Evolutionary conservation across 2,888 invertebrate species (phyloP), one percentile per base, ranked within the genome.

Genomic region (Amiota mariae): DNA sequence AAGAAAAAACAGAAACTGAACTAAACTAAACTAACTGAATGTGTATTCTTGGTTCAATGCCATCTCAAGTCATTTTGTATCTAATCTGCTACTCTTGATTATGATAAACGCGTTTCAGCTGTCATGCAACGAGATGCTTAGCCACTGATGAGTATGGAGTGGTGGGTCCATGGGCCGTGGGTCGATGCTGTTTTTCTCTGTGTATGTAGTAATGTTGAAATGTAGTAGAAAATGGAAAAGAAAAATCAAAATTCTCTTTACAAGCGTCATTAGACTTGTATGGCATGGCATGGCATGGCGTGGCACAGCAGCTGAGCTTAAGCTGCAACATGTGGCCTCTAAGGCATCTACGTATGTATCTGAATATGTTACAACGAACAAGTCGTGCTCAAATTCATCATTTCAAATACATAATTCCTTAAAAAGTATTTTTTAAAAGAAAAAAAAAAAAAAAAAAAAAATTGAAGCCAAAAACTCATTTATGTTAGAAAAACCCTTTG

Each of bases 71-170:
- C 57, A 18, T 20, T 59, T 59, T 11, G 18, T 18, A 11, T 59
- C 18, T 59, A 59, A 59, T 59, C 57, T 18, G 18, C 20, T 15
- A 9, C 13, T 54, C 84, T 85, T 87, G 85, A 87, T 86, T 85
- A 88, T 87, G 88, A 87, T 80, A 85, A 87, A 87, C 87, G 87
- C 81, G 81, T 77, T 82, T 87, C 88, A 87, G 87, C 88, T 88
- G 87, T 82, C 85, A 81, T 78, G 77, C 79, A 76, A 80, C 76
- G 81, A 81, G 84, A 80, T 80, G 78, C 81, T 84, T 84, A 85
- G 78, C 15, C 46, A 47, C 64, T 47, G 67, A 47, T 49, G 48
- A 54, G 71, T 63, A 68, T 77, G 79, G 75, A 73, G 71, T 74
- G 73, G 61, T 67, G 72, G 36, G 36, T 36, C 36, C 36, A 36